Evolutionary conservation across 2,797 vertebrate species (phyloP), one percentile per base, ranked within the genome.

Genomic region (Cirrhinus mrigala): DNA sequence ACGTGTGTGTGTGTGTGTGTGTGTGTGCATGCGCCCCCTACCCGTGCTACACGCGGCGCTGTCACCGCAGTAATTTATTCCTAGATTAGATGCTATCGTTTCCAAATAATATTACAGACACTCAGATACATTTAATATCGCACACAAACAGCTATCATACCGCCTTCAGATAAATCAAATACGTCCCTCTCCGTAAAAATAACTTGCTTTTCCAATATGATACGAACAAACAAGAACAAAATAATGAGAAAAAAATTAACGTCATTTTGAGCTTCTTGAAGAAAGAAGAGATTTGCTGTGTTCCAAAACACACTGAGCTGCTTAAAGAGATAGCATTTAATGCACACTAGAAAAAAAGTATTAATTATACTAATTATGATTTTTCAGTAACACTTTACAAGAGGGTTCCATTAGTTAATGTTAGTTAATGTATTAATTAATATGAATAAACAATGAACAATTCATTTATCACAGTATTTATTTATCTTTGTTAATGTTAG

Each of bases 61-160:
- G 81, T 85, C 87, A 87, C 84, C 68, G 74, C 79, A 69, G 88
- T 84, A 90, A 90, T 90, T 90, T 81, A 90, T 86, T 91, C 75
- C 80, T 76, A 83, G 85, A 89, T 89, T 89, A 90, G 81, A 88
- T 40, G 18, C 71, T 82, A 80, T 88, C 82, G 16, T 46, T 73
- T n/a, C 40, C 33, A 44, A 68, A 82, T 79, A 85, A 88, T 76
- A 88, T 89, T 81, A 87, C 80, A 52, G 37, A 64, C 29, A 64
- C 81, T 81, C 62, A 80, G 77, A 79, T 37, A 71, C 76, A 81
- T 87, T 85, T 71, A 83, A 83, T 84, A 83, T 83, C 1, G 1
- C 70, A 84, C 54, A 85, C 66, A 82, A 46, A 84, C 76, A 46
- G 48, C 20, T 66, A 77, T 68, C 52, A 15, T 68, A 83, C 48